Evolutionary conservation across 1,140 invertebrate genomes (phyloP), one percentile per base, ranked within the genome.

Genomic region (Phocides pigmalion): DNA sequence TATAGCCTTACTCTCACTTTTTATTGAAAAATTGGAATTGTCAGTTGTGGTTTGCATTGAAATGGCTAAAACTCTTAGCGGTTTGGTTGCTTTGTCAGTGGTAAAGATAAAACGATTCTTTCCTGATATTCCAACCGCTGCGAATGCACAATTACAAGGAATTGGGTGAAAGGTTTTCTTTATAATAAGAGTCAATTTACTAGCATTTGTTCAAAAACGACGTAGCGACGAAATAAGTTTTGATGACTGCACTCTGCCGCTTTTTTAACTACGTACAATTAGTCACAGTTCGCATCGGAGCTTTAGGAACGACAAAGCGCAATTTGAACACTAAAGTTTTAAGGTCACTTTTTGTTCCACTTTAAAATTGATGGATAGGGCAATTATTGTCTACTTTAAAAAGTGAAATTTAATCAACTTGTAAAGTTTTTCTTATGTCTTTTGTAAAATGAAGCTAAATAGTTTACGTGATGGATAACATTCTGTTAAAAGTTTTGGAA

Each of bases 161-260:
- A 76, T 69, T 76, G 71, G 71, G 76, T 83, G 78, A 83, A 83
- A 81, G 78, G 78, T 74, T 20, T 66, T 14, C 41, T 28, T 56
- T 32, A 22, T 68, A 80, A 78, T 76, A 68, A 59, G 58, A 49
- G 50, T 35, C 72, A 78, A 83, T 79, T 76, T 74, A 67, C 66
- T 68, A 54, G 67, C 68, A 79, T 76, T 82, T 79, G 66, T 68
- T 68, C 63, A 35, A 54, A 5, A 19, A 8, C 12, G n/a, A 37
- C 28, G 47, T 11, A 22, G 41, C n/a, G 25, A 20, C 11, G 41
- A 32, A 44, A 54, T 47, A 54, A 46, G 16, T 16, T 42, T 39
- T 42, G 32, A 69, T 37, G 41, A 58, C 68, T 76, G 68, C 68
- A 62, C 56, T 66, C 53, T 4, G 65, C 63, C 14, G 66, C 68